These are phyloP conservation scores for Papilio gigon DNA, from an alignment of 2,888 invertebrate species.

Conservation along the genomic window DNA sequence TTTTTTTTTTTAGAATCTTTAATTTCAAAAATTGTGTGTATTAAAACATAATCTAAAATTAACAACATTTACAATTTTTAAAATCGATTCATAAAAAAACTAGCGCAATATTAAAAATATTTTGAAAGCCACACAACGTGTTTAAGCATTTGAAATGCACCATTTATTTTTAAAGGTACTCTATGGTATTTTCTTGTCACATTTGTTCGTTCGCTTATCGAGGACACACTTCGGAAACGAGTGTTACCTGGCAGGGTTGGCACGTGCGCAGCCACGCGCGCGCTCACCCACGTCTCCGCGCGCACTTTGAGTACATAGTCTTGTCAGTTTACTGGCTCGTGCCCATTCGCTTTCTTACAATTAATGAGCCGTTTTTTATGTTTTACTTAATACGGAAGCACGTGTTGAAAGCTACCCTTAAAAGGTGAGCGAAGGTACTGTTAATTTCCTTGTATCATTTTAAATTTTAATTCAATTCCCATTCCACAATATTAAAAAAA, in stretches of 20 bases:
- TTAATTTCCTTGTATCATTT: not conserved
- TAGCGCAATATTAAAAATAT: not conserved
- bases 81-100: no score
- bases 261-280: constrained; percentile 71
- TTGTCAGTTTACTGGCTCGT: constrained; percentile 45
- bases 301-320: constrained; percentile 54
- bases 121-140: not conserved
- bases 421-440: not conserved
- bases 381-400: not conserved
- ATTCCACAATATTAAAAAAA: no score
- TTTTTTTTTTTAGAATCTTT: not conserved
- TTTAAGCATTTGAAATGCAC: not conserved
- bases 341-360: constrained; percentile 28
- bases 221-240: constrained; percentile 45
- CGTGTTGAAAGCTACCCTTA: constrained; percentile 4
- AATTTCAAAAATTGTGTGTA: no score
- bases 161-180: constrained; percentile 9
- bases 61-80: no score
- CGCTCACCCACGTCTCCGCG: constrained; percentile 55
- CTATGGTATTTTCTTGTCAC: constrained; percentile 16
- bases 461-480: no score
- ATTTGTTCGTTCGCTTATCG: constrained; percentile 31
- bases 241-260: constrained; percentile 56
- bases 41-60: no score
- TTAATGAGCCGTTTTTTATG: constrained; percentile 21